phyloP scores from a whole-genome alignment of 2,113 vertebrate genomes.

The Oryzias curvinotus region DNA sequence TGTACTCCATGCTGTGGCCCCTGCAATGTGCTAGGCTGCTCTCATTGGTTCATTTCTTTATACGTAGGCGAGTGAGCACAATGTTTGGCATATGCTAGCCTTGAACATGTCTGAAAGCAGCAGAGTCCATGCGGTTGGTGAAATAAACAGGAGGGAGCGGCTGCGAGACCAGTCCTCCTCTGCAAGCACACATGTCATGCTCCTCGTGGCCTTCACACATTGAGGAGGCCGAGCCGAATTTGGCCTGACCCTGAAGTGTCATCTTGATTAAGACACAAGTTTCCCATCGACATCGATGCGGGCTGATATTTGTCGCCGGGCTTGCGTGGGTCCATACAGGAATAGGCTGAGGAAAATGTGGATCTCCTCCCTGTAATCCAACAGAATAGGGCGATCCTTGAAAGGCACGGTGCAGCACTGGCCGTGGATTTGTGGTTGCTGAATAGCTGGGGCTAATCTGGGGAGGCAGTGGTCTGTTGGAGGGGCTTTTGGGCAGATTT shows the following conservation, averaged over 20 bases:
- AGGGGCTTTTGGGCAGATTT: conserved; percentile 61
- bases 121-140: conserved; percentile 39
- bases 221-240: conserved; percentile 53
- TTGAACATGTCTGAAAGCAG: conserved; percentile 47
- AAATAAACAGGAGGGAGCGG: conserved; percentile 41
- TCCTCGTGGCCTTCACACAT: conserved; percentile 68
- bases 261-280: conserved; percentile 61
- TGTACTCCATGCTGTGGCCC: conserved; percentile 13
- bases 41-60: conserved; percentile 33
- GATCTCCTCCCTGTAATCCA: conserved; percentile 56
- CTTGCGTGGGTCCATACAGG: not conserved
- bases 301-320: conserved; percentile 41
- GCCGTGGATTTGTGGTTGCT: conserved; percentile 60
- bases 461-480: conserved; percentile 61
- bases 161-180: conserved; percentile 41
- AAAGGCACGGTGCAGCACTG: conserved; percentile 56
- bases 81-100: conserved; percentile 44
- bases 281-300: conserved; percentile 32
- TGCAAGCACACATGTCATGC: conserved; percentile 56
- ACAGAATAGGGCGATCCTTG: conserved; percentile 54
- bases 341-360: conserved; percentile 41
- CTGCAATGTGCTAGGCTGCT: conserved; percentile 12
- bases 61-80: conserved; percentile 20
- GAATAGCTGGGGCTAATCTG: conserved; percentile 63
- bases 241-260: conserved; percentile 72